These are phyloP conservation scores for Pseudolycoriella hygida DNA, from an alignment of 2,888 invertebrate genomes.

Conservation along the genomic window DNA sequence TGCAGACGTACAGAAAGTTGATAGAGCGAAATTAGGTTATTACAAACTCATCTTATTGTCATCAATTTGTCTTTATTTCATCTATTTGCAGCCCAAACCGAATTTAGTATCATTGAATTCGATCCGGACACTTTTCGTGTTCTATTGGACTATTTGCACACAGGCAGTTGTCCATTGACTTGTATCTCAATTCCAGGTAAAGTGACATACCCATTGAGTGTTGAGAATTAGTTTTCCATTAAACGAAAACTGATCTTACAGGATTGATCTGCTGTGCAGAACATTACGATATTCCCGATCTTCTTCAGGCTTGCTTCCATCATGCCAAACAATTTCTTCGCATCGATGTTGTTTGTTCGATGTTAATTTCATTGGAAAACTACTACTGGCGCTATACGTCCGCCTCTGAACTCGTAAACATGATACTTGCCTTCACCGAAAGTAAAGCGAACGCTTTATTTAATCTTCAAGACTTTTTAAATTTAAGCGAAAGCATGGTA, in stretches of 20 bases:
- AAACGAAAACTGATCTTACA: too few relatives aligned
- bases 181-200: conserved; percentile 79
- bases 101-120: conserved; percentile 90
- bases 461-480: conserved; percentile 66
- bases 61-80: too few relatives aligned
- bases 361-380: conserved; percentile 82
- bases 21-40: conserved; percentile 56
- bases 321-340: conserved; percentile 86
- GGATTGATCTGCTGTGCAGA: conserved; percentile 79
- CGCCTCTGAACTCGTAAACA: conserved; percentile 82
- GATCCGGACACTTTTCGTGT: conserved; percentile 87
- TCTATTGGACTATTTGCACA: conserved; percentile 79
- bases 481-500: conserved; percentile 85
- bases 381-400: conserved; percentile 93
- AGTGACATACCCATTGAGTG: too few relatives aligned
- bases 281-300: conserved; percentile 82
- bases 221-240: neutral
- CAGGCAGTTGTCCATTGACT: conserved; percentile 79
- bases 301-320: conserved; percentile 86
- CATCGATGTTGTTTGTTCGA: conserved; percentile 81
- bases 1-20: conserved; percentile 87
- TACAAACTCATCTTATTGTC: neutral
- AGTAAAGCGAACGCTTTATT: conserved; percentile 73
- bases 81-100: conserved; percentile 51
- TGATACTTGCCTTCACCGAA: conserved; percentile 82